Evolutionary conservation across 2,113 vertebrate genomes (phyloP).

Genomic region (Strix uralensis): DNA sequence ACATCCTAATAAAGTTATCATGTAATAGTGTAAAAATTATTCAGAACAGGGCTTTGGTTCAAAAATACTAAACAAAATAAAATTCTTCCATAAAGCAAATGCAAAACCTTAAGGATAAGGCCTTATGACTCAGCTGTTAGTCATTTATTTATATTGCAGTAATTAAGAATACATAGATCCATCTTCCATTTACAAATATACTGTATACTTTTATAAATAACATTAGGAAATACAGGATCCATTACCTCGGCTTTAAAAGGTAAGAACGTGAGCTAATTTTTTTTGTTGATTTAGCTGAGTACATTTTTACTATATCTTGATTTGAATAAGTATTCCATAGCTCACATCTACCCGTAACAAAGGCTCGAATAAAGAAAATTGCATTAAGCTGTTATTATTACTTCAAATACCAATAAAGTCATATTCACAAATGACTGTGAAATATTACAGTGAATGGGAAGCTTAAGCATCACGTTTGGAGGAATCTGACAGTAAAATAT

Average conservation of each 20-base stretch:
- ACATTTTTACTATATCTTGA: not conserved
- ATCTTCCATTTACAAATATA: constrained; percentile 1
- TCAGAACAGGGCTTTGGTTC: not conserved
- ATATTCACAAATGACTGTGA: not conserved
- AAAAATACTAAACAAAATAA: not conserved
- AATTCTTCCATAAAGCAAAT: not conserved
- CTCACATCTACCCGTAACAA: not conserved
- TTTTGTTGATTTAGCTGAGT: not conserved
- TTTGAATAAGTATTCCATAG: not conserved
- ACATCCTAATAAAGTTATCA: not conserved
- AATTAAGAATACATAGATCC: not conserved
- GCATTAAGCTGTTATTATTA: not conserved
- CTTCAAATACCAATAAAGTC: not conserved
- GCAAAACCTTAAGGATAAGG: not conserved
- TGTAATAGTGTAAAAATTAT: not conserved
- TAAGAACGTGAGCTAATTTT: not conserved
- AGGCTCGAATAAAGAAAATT: not conserved
- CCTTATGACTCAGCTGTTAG: constrained; percentile 17
- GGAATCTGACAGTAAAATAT: not conserved
- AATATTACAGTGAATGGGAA: not conserved
- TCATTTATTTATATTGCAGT: not conserved
- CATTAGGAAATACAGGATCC: not conserved
- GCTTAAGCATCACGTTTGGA: not conserved
- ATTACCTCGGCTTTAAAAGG: not conserved
- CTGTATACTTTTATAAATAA: not conserved